Evolutionary conservation across 1,140 invertebrate species (phyloP).

Genomic region (Mizuhopecten yessoensis): DNA sequence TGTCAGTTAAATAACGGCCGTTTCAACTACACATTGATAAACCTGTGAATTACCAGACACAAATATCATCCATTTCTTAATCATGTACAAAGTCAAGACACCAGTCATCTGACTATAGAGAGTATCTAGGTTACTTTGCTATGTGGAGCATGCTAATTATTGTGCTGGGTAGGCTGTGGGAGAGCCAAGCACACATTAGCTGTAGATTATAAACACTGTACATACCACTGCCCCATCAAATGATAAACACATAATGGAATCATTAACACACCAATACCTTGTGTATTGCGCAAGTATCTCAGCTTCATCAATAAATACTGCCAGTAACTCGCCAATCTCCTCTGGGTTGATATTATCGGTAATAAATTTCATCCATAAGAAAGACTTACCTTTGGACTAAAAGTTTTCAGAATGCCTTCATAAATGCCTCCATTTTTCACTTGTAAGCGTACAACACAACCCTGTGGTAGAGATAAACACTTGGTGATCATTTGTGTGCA

Average conservation of each 20-base stretch:
- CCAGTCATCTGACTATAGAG: not conserved
- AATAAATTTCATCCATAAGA: not conserved
- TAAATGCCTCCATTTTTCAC: slow-evolving; percentile 91
- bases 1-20: not conserved
- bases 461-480: slow-evolving; percentile 71
- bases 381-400: slow-evolving; percentile 87
- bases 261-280: not conserved
- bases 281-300: not conserved
- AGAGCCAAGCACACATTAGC: not conserved
- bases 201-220: not conserved
- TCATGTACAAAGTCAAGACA: not conserved
- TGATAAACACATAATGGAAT: slow-evolving; percentile 29
- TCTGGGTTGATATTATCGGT: not conserved
- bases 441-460: slow-evolving; percentile 85
- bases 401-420: slow-evolving; percentile 94
- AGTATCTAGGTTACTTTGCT: not conserved
- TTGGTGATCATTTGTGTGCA: slow-evolving; percentile 60
- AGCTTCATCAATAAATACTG: not conserved
- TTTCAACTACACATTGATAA: not conserved
- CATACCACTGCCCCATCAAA: slow-evolving; percentile 13
- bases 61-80: not conserved
- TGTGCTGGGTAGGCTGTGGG: not conserved
- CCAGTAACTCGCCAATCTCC: not conserved
- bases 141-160: slow-evolving; percentile 26
- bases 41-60: not conserved